Evolutionary conservation across 2,113 vertebrate species (phyloP).

Genomic region (Kobus ellipsiprymnus): DNA sequence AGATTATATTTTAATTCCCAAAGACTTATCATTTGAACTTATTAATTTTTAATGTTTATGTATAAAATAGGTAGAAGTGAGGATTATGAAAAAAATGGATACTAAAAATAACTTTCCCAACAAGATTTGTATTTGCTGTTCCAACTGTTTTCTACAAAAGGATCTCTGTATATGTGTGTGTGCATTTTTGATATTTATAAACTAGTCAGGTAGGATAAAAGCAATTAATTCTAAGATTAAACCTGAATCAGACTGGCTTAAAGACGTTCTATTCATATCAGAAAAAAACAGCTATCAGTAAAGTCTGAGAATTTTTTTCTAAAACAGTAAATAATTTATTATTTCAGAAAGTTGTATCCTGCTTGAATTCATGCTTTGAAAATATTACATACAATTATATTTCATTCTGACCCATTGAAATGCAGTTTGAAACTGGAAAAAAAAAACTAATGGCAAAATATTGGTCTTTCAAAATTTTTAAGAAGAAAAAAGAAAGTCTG

Average conservation of each 20-base stretch:
- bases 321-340: slow-evolving; percentile 28
- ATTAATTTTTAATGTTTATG: neutral
- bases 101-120: neutral
- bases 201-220: slow-evolving; percentile 52
- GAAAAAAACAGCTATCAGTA: slow-evolving; percentile 11
- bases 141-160: neutral
- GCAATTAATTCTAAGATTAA: slow-evolving; percentile 57
- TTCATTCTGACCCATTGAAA: neutral
- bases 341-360: slow-evolving; percentile 22
- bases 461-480: neutral
- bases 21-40: neutral
- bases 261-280: slow-evolving; percentile 15
- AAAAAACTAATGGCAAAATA: neutral
- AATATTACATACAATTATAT: slow-evolving; percentile 35
- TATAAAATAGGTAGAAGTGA: neutral
- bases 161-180: neutral
- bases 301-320: neutral
- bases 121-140: slow-evolving; percentile 20
- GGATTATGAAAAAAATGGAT: slow-evolving; percentile 29
- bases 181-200: slow-evolving; percentile 23
- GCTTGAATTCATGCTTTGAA: slow-evolving; percentile 6
- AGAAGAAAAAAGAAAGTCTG: neutral
- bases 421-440: neutral
- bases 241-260: slow-evolving; percentile 37
- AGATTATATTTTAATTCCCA: neutral